Evolutionary conservation across 2,888 invertebrate species (phyloP), one percentile per base, ranked within the genome.

Genomic region (Eupithecia abbreviata): DNA sequence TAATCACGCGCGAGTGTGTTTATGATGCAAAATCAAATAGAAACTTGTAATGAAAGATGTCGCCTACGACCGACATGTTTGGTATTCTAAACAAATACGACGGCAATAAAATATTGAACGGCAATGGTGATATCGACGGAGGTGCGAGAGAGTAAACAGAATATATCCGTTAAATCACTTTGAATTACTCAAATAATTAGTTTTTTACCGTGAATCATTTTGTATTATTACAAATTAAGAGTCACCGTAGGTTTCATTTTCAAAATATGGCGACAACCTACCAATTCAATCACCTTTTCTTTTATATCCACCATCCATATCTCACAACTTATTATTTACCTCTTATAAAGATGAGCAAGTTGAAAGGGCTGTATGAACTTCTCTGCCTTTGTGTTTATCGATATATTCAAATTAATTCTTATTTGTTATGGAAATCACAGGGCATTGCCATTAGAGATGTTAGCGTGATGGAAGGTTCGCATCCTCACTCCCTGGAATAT

Each of bases 11-110:
- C 89, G 88, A 93, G 91, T 89, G 86, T 84, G 88, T 91, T 93
- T 93, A 93, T 92, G 93, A 92, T 90, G 87, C 90, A 89, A 92
- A 93, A 94, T 93, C 94, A 94, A 95, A 94, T 95, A 94, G 95
- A 95, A 94, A 94, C 94, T 91, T 92, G 94, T 91, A 93, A 93
- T 94, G 92, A 92, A 92, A 92, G 92, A 93, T 93, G 92, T 92
- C 91, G 88, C 91, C 86, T 90, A 87, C 90, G 87, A 87, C 88
- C 85, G 87, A 89, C 90, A 88, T 91, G 94, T 93, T 92, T 91
- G 90, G 90, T 90, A 91, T 91, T 88, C 90, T 89, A 90, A 89
- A 89, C 91, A 93, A 94, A 94, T 90, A 91, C 84, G 87, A 85
- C 85, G 88, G 92, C 90, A 91, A 92, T 94, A 94, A 93, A 93